These are phyloP conservation scores for Poeciliopsis presidionis DNA, from an alignment of 2,797 vertebrate species.

Conservation along the genomic window DNA sequence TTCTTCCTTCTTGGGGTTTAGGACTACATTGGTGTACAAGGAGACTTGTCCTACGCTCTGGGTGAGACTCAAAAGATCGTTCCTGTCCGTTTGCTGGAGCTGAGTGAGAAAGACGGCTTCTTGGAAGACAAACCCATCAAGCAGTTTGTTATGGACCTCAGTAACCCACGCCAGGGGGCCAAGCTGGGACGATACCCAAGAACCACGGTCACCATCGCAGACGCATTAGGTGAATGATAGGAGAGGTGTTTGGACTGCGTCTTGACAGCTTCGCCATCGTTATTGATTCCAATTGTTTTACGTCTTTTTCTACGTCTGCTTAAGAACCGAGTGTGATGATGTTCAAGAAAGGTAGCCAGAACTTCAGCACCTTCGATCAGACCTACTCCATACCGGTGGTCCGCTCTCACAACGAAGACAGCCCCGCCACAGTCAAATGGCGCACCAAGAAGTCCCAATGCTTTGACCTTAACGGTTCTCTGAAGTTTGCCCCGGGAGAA, in stretches of 20 bases:
- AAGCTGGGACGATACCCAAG: constrained; percentile 90
- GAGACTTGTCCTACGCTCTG: constrained; percentile 86
- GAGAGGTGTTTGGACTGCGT: not conserved
- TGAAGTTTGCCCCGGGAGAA: constrained; percentile 80
- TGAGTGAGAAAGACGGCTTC: constrained; percentile 86
- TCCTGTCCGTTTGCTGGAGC: constrained; percentile 88
- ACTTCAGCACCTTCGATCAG: constrained; percentile 65
- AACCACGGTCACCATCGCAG: constrained; percentile 88
- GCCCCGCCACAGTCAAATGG: constrained; percentile 74
- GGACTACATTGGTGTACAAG: constrained; percentile 90
- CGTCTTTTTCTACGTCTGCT: constrained; percentile 15
- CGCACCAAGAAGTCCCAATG: constrained; percentile 76
- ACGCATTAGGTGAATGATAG: constrained; percentile 81
- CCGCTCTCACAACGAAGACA: constrained; percentile 72
- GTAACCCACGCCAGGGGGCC: constrained; percentile 89
- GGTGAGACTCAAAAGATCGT: constrained; percentile 91
- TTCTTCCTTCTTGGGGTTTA: constrained; percentile 52
- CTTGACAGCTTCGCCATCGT: constrained; percentile 12
- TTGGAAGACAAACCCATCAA: constrained; percentile 86
- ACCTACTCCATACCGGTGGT: constrained; percentile 80
- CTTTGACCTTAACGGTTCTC: constrained; percentile 66
- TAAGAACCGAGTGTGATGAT: constrained; percentile 78
- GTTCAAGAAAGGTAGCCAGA: constrained; percentile 81
- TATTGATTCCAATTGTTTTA: constrained; percentile 40
- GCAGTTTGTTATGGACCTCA: constrained; percentile 91